phyloP scores from a whole-genome alignment of 2,888 invertebrate species.

The Lottia gigantea region DNA sequence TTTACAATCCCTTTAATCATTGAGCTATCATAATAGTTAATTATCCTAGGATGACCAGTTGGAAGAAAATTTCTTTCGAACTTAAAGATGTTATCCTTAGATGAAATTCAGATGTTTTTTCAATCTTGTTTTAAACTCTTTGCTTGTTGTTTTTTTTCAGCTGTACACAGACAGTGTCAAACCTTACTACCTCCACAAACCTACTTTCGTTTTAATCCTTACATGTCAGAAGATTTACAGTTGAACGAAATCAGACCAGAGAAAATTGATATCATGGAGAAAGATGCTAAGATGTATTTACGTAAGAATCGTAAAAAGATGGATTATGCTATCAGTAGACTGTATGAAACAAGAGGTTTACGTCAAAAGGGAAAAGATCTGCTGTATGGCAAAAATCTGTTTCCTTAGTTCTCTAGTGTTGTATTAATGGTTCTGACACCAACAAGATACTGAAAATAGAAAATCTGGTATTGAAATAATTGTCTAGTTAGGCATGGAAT shows the following conservation, averaged over 20 bases:
- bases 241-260: conserved; percentile 84
- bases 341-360: too few relatives aligned
- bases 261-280: conserved; percentile 78
- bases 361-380: background rate
- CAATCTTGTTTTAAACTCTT: background rate
- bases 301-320: conserved; percentile 83
- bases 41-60: too few relatives aligned
- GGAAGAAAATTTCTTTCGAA: too few relatives aligned
- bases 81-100: too few relatives aligned
- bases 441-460: too few relatives aligned
- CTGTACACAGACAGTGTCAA: conserved; percentile 71
- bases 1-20: too few relatives aligned
- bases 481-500: too few relatives aligned
- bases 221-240: conserved; percentile 80
- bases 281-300: conserved; percentile 83
- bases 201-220: conserved; percentile 90
- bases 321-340: conserved; percentile 49
- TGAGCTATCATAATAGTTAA: too few relatives aligned
- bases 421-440: too few relatives aligned
- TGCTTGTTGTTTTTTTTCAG: conserved; percentile 69
- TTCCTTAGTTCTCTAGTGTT: too few relatives aligned
- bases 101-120: background rate
- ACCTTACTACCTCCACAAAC: conserved; percentile 73
- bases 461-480: too few relatives aligned
- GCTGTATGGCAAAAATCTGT: background rate